Percentiles rank a stretch among this genome's conserved stretches.
These are phyloP conservation scores for Bombus pascuorum DNA, from an alignment of 1,140 invertebrate genomes.

Conservation along the genomic window DNA sequence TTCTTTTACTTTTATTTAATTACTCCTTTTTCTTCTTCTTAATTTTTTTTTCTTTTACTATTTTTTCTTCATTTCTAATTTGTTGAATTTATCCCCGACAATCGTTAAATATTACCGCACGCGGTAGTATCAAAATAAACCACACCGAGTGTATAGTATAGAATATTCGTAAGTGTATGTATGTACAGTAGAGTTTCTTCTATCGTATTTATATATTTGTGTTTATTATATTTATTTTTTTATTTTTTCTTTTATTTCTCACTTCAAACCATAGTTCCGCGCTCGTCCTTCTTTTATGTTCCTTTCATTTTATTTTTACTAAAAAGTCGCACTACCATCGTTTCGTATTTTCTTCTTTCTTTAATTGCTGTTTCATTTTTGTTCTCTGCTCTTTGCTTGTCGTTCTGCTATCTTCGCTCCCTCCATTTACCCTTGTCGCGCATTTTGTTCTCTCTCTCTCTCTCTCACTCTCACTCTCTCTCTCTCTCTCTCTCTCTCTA, in stretches of 20 bases:
- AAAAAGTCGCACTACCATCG: conserved; percentile 54
- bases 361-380: background rate
- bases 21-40: background rate
- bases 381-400: conserved; percentile 1
- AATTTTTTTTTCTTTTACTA: background rate
- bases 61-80: conserved; percentile 26
- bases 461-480: background rate
- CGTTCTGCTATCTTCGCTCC: conserved; percentile 10
- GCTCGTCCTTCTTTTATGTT: conserved; percentile 30
- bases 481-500: background rate
- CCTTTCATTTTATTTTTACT: conserved; percentile 35
- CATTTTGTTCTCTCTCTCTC: background rate
- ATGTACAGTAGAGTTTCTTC: conserved; percentile 72
- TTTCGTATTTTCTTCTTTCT: conserved; percentile 58
- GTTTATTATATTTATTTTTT: background rate
- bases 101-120: conserved; percentile 77
- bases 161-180: conserved; percentile 78
- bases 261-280: conserved; percentile 24
- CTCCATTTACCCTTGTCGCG: background rate
- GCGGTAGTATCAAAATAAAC: conserved; percentile 82
- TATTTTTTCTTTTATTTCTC: background rate
- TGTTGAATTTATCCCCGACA: conserved; percentile 64
- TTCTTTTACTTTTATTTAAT: conserved; percentile 37
- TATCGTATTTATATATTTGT: conserved; percentile 45
- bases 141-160: conserved; percentile 80